These are phyloP conservation scores for Carduelis carduelis DNA, from an alignment of 2,797 vertebrate genomes.

Conservation along the genomic window DNA sequence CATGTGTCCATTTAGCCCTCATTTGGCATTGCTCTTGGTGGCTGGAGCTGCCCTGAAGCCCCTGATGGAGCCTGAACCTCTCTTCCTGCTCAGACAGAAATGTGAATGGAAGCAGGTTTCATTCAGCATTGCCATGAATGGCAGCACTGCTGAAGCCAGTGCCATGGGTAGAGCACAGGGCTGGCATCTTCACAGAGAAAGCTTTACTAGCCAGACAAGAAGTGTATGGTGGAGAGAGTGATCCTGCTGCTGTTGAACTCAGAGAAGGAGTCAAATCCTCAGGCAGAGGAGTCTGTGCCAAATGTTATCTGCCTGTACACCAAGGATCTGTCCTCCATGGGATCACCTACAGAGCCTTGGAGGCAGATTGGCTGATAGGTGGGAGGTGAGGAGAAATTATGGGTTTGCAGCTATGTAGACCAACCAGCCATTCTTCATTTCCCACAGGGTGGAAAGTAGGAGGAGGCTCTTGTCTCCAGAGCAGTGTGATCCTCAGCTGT, in stretches of 20 bases:
- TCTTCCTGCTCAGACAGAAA: background rate
- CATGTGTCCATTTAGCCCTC: background rate
- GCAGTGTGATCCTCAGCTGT: background rate
- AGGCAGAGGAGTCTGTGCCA: background rate
- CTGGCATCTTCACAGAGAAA: background rate
- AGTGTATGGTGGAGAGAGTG: background rate
- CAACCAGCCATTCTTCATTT: constrained; percentile 29
- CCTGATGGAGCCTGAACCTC: background rate
- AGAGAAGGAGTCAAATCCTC: background rate
- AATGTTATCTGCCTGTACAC: rapidly evolving
- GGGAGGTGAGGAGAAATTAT: background rate
- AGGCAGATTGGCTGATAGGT: background rate
- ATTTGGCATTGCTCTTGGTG: background rate
- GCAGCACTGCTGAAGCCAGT: background rate
- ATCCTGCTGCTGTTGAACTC: background rate
- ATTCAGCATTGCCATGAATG: background rate
- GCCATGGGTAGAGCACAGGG: background rate
- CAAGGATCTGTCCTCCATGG: background rate
- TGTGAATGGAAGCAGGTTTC: background rate
- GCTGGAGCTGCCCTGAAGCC: background rate
- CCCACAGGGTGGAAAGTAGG: background rate
- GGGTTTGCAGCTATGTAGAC: background rate
- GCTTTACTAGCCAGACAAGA: background rate
- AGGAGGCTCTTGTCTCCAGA: background rate
- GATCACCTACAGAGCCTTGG: background rate